A percentile compares a stretch with the other conserved stretches of the same genome.
These are phyloP conservation scores for Trachurus trachurus DNA, from an alignment of 2,797 vertebrate species.

Conservation along the genomic window DNA sequence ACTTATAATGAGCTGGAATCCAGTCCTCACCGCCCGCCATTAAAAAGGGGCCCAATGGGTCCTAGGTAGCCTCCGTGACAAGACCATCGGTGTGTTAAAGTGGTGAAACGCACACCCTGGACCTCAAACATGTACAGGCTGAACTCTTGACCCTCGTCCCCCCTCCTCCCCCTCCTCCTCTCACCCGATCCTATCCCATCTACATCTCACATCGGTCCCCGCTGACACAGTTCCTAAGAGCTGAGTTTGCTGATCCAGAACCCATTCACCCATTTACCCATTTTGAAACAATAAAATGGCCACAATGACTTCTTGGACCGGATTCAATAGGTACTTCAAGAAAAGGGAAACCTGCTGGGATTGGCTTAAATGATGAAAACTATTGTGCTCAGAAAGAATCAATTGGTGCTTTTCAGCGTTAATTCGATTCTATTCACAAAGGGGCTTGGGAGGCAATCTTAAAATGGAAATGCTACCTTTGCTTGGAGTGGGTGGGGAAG, in stretches of 20 bases:
- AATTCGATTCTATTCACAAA: conserved; percentile 87
- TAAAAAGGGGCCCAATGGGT: conserved; percentile 72
- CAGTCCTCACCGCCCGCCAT: conserved; percentile 64
- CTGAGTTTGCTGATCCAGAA: conserved; percentile 60
- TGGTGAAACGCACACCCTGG: conserved; percentile 44
- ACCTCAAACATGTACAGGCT: conserved; percentile 52
- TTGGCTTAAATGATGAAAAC: conserved; percentile 84
- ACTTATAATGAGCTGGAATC: conserved; percentile 69
- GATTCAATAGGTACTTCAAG: conserved; percentile 80
- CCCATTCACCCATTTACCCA: conserved; percentile 75
- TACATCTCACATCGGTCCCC: conserved; percentile 45
- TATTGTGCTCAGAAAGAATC: conserved; percentile 86
- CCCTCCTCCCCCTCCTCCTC: not conserved
- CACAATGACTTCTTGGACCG: conserved; percentile 75
- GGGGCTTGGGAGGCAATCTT: conserved; percentile 82
- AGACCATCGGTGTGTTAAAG: conserved; percentile 49
- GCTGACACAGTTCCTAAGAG: conserved; percentile 52
- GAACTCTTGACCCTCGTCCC: conserved; percentile 70
- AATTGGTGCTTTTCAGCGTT: conserved; percentile 85
- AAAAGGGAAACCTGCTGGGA: conserved; percentile 76
- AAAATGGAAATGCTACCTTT: conserved; percentile 87
- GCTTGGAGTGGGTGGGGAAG: conserved; percentile 59
- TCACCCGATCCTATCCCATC: conserved; percentile 25
- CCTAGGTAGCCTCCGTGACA: conserved; percentile 48
- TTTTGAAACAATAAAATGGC: conserved; percentile 80